These are phyloP conservation scores for Lycaon pictus DNA, from an alignment of 2,113 vertebrate species.

Conservation along the genomic window DNA sequence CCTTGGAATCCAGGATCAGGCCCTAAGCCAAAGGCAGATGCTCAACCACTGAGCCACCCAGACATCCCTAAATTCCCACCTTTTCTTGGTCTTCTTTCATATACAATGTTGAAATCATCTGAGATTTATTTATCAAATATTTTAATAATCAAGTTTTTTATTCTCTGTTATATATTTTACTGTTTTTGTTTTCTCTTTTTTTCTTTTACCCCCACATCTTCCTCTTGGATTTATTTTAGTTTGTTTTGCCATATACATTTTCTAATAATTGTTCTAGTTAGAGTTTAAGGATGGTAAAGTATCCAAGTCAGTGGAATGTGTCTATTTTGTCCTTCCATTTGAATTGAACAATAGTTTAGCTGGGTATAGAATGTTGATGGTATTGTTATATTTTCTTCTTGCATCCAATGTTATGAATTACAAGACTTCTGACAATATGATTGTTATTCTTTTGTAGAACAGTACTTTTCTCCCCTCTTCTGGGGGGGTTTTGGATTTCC, in stretches of 20 bases:
- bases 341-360: background rate
- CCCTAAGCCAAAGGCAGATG: too few species aligned
- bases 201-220: background rate
- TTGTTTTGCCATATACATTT: background rate
- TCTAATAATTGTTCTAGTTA: conserved; percentile 14
- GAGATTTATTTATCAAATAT: background rate
- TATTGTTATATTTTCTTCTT: background rate
- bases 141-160: conserved; percentile 19
- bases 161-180: background rate
- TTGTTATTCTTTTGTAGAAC: background rate
- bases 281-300: background rate
- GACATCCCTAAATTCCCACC: background rate
- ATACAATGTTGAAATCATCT: background rate
- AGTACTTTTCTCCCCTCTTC: background rate
- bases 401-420: background rate
- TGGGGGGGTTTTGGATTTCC: background rate
- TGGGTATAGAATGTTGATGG: background rate
- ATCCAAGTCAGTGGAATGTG: background rate
- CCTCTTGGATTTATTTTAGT: background rate
- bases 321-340: background rate
- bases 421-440: background rate
- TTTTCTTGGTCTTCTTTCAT: background rate
- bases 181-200: background rate
- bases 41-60: too few species aligned
- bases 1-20: too few species aligned